Conservation (phyloP, 2,113 vertebrate genomes). For the Erinaceus europaeus region DNA sequence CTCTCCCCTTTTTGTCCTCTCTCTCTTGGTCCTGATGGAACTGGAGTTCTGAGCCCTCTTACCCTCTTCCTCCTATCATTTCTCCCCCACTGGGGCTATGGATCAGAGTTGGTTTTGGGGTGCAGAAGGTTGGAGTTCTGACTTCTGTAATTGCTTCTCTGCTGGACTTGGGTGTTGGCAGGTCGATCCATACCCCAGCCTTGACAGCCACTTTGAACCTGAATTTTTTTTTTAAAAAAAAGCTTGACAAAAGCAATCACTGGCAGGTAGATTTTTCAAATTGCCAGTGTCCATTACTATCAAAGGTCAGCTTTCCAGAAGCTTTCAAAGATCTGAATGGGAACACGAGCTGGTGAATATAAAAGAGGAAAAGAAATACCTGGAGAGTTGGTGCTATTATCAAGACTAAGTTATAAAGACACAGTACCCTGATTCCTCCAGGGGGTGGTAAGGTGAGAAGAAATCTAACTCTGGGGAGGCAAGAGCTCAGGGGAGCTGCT, state of each 20-base stretch:
- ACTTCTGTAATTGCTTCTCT: not conserved
- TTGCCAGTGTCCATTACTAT: not conserved
- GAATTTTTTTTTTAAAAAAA: not conserved
- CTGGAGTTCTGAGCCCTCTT: no score
- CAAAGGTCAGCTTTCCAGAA: not conserved
- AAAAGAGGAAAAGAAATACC: no score
- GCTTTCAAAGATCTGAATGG: not conserved
- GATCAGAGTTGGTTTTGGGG: no score
- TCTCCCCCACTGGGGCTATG: no score
- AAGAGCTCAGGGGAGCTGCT: not conserved
- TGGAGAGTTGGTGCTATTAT: not conserved
- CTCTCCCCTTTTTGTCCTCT: no score
- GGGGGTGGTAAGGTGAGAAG: not conserved
- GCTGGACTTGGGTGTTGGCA: not conserved
- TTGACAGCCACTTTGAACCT: not conserved
- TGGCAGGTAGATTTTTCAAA: not conserved
- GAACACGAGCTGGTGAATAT: not conserved
- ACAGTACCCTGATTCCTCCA: not conserved
- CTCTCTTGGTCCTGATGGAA: no score
- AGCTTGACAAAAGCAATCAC: not conserved
- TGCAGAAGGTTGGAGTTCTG: not conserved
- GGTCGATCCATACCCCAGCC: no score
- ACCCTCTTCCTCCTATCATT: no score
- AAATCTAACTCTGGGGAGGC: not conserved
- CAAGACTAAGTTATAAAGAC: not conserved